phyloP scores from a whole-genome alignment of 2,797 vertebrate genomes.

The Megalops cyprinoides region DNA sequence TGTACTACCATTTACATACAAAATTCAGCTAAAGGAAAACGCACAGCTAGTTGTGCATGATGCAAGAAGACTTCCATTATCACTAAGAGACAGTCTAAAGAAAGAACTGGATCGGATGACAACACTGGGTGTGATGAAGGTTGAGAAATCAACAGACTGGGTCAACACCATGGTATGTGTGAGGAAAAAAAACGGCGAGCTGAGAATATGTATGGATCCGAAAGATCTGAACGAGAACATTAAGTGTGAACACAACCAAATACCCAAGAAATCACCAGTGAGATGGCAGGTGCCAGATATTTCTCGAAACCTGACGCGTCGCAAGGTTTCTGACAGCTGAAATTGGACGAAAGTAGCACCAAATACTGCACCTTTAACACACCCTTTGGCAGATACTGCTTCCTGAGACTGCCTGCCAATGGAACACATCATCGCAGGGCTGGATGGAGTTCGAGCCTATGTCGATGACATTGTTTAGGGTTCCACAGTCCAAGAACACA shows the following conservation, averaged over 20 bases:
- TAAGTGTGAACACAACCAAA: too few relatives aligned
- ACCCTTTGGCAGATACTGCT: slow-evolving; percentile 20
- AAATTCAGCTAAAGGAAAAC: slow-evolving; percentile 19
- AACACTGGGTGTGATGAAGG: too few relatives aligned
- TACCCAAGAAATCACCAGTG: too few relatives aligned
- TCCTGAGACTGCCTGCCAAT: neutral
- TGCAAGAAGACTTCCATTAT: neutral
- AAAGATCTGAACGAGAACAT: too few relatives aligned
- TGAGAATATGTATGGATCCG: too few relatives aligned
- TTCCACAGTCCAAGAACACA: slow-evolving; percentile 14
- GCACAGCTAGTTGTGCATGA: slow-evolving; percentile 27
- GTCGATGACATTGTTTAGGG: neutral
- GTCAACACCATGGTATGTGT: too few relatives aligned
- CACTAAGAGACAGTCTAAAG: too few relatives aligned
- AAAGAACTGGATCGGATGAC: too few relatives aligned
- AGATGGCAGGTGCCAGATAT: too few relatives aligned
- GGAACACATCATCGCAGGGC: slow-evolving; percentile 4
- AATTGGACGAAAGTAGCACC: slow-evolving; percentile 21
- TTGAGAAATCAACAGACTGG: too few relatives aligned
- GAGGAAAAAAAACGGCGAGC: too few relatives aligned
- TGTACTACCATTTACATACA: slow-evolving; percentile 18
- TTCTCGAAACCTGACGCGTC: slow-evolving; percentile 19
- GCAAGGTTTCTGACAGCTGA: slow-evolving; percentile 28
- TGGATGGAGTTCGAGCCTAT: too few relatives aligned
- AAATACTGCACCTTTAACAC: slow-evolving; percentile 17